Evolutionary conservation across 2,113 vertebrate genomes (phyloP), one percentile per base, ranked within the genome.

Genomic region (Heterocephalus glaber): DNA sequence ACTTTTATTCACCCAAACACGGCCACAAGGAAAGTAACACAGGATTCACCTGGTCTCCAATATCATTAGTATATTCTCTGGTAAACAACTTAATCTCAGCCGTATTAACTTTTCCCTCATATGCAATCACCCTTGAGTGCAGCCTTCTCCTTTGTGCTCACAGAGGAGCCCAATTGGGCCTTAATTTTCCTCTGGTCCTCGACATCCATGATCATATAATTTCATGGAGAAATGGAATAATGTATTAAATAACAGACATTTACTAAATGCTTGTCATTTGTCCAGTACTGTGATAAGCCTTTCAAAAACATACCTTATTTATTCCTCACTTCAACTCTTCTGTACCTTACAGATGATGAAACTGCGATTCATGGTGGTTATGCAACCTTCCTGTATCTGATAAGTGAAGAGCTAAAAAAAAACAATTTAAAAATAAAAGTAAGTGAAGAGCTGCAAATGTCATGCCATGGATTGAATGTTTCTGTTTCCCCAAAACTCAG

Each of bases 151-250:
- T 20, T 20, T 20, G 56, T 58, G 56, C 56, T 58, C 56, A 58
- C 16, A 58, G 56, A 20, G 56, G 56, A 20, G 56, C 16, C 56
- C 17, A 58, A 20, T 20, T 58, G 3, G 54, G 17, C 17, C 56
- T 58, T 17, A 19, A 58, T 19, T 17, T 17, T 58, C 56, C 56
- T 58, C 56, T 58, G 56, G 16, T 58, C 56, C 17, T 58, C 17
- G 3, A 58, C 56, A 58, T 17, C 56, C 56, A 19, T 33, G 30
- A 63, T 72, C 60, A 86, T 54, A 52, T 72, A 65, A 94, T 84
- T 84, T 93, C 52, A 84, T 68, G 22, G n/a, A 90, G 79, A 95
- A 63, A 84, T 74, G 35, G 72, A 95, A 86, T 74, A 54, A 65
- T 4, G 58, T 28, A 44, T 85, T 84, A 83, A 93, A 82, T 80